Evolutionary conservation across 1,140 invertebrate genomes (phyloP).

Genomic region (Xylocopa sonorina): DNA sequence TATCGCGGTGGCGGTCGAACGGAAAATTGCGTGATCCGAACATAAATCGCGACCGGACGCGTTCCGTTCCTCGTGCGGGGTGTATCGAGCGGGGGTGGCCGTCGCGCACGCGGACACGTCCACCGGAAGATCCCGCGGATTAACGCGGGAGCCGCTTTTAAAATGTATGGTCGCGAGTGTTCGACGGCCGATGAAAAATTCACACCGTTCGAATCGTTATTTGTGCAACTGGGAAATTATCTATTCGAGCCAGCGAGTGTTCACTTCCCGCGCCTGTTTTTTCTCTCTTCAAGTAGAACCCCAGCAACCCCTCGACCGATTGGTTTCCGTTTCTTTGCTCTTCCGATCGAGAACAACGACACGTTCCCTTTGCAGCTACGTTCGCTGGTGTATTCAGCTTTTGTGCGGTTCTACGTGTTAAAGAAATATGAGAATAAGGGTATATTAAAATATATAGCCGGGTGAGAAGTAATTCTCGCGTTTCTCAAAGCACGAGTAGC

Average conservation of each 20-base stretch:
- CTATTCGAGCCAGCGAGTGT: not conserved
- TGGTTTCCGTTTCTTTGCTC: not conserved
- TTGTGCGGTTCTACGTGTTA: too few species aligned
- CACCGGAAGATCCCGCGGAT: not conserved
- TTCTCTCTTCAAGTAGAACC: not conserved
- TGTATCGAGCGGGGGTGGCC: not conserved
- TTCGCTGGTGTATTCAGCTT: not conserved
- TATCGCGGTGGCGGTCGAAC: not conserved
- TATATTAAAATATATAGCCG: too few species aligned
- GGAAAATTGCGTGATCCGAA: constrained; percentile 20
- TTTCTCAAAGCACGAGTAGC: too few species aligned
- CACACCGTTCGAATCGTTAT: not conserved
- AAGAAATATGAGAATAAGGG: too few species aligned
- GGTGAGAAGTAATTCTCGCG: too few species aligned
- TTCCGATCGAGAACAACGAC: not conserved
- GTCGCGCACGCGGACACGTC: not conserved
- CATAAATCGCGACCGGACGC: constrained; percentile 1
- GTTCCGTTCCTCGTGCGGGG: not conserved
- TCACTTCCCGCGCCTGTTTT: not conserved
- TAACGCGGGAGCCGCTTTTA: constrained; percentile 8
- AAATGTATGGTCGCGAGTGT: constrained; percentile 6
- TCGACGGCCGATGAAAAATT: constrained; percentile 23
- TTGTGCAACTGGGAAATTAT: not conserved
- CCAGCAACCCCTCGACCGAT: not conserved
- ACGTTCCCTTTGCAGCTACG: not conserved